Evolutionary conservation across 2,888 invertebrate species (phyloP).

Genomic region (Platycheirus rosarum): DNA sequence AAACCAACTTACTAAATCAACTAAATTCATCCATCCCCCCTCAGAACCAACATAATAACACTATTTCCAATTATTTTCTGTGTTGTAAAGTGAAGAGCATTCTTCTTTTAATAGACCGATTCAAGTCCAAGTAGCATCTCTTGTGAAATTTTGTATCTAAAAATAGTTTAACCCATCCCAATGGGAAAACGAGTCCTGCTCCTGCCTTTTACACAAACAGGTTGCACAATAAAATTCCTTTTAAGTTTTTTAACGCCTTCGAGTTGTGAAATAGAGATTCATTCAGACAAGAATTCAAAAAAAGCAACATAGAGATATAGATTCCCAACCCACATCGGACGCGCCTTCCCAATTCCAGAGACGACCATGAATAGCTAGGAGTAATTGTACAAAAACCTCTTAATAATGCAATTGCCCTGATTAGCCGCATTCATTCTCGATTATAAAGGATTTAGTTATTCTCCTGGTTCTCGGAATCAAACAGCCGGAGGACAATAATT

Average conservation of each 20-base stretch:
- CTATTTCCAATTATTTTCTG: neutral
- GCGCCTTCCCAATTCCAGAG: neutral
- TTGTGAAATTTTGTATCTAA: neutral
- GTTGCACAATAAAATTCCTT: constrained; percentile 24
- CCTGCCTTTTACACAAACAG: neutral
- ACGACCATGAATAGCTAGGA: neutral
- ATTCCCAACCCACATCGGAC: neutral
- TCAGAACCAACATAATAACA: neutral
- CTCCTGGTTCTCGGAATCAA: neutral
- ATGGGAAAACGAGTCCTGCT: neutral
- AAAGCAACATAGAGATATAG: neutral
- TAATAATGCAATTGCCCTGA: neutral
- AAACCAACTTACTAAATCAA: neutral
- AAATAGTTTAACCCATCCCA: constrained; percentile 1
- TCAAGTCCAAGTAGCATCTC: neutral
- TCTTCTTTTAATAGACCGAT: constrained; percentile 16
- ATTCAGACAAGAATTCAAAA: neutral
- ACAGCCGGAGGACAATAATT: too few relatives aligned
- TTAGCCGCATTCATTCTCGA: neutral
- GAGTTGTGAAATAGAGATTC: constrained; percentile 5
- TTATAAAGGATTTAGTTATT: neutral
- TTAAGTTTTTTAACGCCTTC: neutral
- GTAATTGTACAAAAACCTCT: neutral
- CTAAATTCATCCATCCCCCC: neutral
- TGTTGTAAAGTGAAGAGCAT: neutral